phyloP scores from a whole-genome alignment of 1,140 invertebrate species.

The Drosophila orosa region DNA sequence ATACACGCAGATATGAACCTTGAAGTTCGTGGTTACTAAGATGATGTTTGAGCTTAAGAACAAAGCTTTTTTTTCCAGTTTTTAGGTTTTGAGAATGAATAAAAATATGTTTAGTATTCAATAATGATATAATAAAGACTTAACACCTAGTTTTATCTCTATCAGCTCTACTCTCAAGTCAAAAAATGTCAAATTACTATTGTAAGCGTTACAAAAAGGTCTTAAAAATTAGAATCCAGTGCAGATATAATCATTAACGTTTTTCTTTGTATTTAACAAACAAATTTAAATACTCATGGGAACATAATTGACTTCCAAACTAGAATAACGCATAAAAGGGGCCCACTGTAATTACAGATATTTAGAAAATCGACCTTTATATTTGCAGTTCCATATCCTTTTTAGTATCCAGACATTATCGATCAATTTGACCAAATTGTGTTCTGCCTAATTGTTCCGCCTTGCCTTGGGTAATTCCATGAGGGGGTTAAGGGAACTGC shows the following conservation, averaged over 20 bases:
- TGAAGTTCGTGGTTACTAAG: no score
- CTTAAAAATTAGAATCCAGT: background rate
- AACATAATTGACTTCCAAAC: background rate
- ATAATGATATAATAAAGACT: no score
- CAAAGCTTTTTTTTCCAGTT: background rate
- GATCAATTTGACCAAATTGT: slow-evolving; percentile 31
- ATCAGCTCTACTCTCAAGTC: background rate
- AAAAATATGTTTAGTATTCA: background rate
- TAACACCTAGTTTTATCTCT: no score
- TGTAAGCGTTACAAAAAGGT: background rate
- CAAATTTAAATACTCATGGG: background rate
- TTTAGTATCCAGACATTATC: slow-evolving; percentile 19
- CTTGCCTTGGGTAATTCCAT: slow-evolving; percentile 6
- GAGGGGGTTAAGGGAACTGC: slow-evolving; percentile 27
- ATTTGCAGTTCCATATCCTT: slow-evolving; percentile 5
- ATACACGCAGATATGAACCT: background rate
- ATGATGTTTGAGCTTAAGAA: background rate
- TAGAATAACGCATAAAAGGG: background rate
- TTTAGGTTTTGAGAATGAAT: background rate
- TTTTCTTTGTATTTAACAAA: background rate
- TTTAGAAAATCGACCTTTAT: background rate
- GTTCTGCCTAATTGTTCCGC: slow-evolving; percentile 36
- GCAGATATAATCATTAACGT: no score
- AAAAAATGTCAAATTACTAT: background rate
- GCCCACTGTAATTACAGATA: background rate